Evolutionary conservation across 92 coral and sea anemone species (phyloP), one percentile per base, ranked within the genome.

Genomic region (Plumapathes pennacea): DNA sequence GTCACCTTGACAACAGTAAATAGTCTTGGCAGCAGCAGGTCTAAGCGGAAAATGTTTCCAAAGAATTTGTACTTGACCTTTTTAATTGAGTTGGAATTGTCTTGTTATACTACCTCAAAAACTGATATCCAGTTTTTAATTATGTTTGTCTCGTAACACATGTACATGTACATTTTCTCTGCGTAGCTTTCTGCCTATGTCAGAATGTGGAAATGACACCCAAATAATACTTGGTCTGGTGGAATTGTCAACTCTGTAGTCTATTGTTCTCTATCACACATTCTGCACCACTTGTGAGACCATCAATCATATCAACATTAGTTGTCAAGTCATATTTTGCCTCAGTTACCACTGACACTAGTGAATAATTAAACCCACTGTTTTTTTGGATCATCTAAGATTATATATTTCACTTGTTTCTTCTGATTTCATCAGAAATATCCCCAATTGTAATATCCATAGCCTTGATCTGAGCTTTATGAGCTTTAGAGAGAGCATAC

Each of bases 221-320:
- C 85, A 79, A n/a, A 79, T 79, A 14, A 79, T 71, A 56, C 85
- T 79, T 54, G 80, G 85, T 62, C 85, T 61, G 23, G 30, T 43
- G 22, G 85, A 79, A 37, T 46, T 43, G 3, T 41, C 31, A 4
- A 79, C 61, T 46, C 85, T 5, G 43, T 71, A 79, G 23, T 79
- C 80, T 25, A 79, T 54, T n/a, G 12, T 79, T 79, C 37, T 79
- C 34, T 78, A 81, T 64, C 2, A 73, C 13, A 54, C 75, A 81
- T 11, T 80, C 82, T 39, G 82, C 67, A 17, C 88, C 83, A 59
- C 74, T 73, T 1, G 82, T 58, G 62, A 79, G 24, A 3, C 87
- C 83, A 60, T 81, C 78, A 15, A 20, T 23, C 19, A 75, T 78
- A 48, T 38, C 14, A 9, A 81, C 54, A 56, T 81, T 81, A 12